A percentile compares a stretch with the other conserved stretches of the same genome.
Evolutionary conservation across 1,140 invertebrate genomes (phyloP).

Genomic region (Berghia stephanieae): DNA sequence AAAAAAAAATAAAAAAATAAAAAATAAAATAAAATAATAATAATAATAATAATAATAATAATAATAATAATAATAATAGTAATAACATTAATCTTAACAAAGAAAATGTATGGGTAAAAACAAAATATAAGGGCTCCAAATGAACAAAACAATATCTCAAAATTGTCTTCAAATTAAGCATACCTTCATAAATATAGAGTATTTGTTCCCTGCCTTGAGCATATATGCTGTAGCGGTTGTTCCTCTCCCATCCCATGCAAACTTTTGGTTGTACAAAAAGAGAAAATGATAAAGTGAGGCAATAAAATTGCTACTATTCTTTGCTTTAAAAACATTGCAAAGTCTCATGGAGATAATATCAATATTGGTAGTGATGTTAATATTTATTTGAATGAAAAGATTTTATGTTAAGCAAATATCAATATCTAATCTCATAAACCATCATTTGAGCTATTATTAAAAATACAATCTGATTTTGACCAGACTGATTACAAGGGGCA

Average conservation of each 20-base stretch:
- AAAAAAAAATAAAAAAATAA: not conserved
- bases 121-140: not conserved
- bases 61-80: not conserved
- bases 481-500: too few relatives aligned
- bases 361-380: too few relatives aligned
- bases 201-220: slow-evolving; percentile 31
- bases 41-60: not conserved
- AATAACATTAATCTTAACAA: not conserved
- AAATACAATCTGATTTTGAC: too few relatives aligned
- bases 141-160: not conserved
- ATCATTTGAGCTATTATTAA: too few relatives aligned
- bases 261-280: too few relatives aligned
- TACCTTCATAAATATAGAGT: slow-evolving; percentile 36
- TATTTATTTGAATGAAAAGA: too few relatives aligned
- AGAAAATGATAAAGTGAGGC: too few relatives aligned
- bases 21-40: not conserved
- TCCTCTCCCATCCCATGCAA: slow-evolving; percentile 31
- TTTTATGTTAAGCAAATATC: too few relatives aligned
- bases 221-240: slow-evolving; percentile 33
- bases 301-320: too few relatives aligned
- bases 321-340: too few relatives aligned
- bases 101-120: not conserved
- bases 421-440: too few relatives aligned
- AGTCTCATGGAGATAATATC: too few relatives aligned
- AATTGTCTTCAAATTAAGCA: not conserved